These are phyloP conservation scores for Conus canariensis DNA, from an alignment of 2,888 invertebrate species.

Conservation along the genomic window DNA sequence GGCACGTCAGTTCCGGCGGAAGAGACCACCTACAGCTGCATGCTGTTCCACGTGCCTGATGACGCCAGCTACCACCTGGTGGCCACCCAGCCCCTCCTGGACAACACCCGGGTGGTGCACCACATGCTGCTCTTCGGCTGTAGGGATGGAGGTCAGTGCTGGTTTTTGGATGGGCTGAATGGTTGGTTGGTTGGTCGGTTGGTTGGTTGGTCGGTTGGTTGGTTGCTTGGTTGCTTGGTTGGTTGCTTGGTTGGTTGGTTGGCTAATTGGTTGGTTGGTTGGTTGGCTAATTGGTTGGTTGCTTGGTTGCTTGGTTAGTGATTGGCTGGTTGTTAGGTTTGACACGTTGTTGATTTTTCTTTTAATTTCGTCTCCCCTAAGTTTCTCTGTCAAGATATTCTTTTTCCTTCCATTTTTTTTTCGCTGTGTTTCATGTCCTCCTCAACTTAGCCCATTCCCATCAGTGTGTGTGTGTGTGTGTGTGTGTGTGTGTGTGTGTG, in stretches of 20 bases:
- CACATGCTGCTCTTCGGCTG: constrained; percentile 63
- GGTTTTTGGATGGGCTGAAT: not conserved
- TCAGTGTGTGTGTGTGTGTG: not conserved
- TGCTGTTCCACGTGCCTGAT: constrained; percentile 54
- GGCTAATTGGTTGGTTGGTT: not conserved
- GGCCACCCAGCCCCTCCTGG: constrained; percentile 57
- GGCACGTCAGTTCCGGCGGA: constrained; percentile 54
- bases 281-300: not conserved
- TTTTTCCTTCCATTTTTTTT: not conserved
- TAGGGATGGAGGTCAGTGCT: constrained; percentile 40
- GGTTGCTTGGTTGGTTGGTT: not conserved
- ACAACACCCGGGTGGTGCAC: constrained; percentile 58
- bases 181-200: not conserved
- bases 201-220: not conserved
- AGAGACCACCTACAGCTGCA: constrained; percentile 62
- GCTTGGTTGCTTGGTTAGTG: not conserved
- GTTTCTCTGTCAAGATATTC: no score
- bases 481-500: not conserved
- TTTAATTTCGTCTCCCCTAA: no score
- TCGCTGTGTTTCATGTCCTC: not conserved
- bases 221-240: not conserved
- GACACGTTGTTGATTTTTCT: not conserved
- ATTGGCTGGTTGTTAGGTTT: not conserved
- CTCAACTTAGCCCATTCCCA: no score
- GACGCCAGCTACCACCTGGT: constrained; percentile 58